A percentile compares a stretch with the other conserved stretches of the same genome.
Evolutionary conservation across 92 coral and sea anemone species (phyloP).

Genomic region (Ricordea florida): DNA sequence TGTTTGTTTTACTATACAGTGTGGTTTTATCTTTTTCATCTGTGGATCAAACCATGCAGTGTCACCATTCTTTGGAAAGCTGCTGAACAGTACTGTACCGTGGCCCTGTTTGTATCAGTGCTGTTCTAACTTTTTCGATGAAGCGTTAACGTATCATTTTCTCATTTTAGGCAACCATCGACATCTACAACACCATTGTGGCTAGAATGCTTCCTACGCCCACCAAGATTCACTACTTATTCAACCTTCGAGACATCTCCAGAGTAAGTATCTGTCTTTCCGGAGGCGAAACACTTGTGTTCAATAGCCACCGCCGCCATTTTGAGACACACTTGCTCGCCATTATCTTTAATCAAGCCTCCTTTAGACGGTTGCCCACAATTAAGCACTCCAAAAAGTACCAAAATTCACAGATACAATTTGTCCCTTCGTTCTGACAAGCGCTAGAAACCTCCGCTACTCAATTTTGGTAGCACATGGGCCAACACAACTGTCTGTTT

Average conservation of each 20-base stretch:
- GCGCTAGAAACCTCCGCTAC: too few species aligned
- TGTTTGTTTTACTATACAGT: too few species aligned
- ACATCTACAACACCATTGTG: slow-evolving; percentile 89
- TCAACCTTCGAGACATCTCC: slow-evolving; percentile 95
- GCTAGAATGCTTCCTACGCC: slow-evolving; percentile 99
- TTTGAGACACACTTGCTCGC: too few species aligned
- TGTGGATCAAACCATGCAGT: too few species aligned
- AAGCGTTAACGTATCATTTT: not conserved
- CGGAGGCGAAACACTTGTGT: not conserved
- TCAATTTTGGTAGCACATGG: too few species aligned
- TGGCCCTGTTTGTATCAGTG: not conserved
- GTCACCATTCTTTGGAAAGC: not conserved
- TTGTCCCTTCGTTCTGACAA: not conserved
- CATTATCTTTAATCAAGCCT: not conserved
- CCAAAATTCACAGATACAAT: too few species aligned
- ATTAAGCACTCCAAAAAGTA: too few species aligned
- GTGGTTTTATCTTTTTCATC: too few species aligned
- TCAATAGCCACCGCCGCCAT: not conserved
- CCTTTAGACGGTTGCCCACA: too few species aligned
- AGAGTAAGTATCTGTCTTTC: slow-evolving; percentile 52
- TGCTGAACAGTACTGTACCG: not conserved
- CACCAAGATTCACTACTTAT: slow-evolving; percentile 97
- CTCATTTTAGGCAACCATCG: slow-evolving; percentile 89
- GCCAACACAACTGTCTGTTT: not conserved
- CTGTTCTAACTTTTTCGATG: not conserved